Base-by-base conservation (phyloP, 1,140 invertebrate genomes). In the Laupala kohalensis region DNA sequence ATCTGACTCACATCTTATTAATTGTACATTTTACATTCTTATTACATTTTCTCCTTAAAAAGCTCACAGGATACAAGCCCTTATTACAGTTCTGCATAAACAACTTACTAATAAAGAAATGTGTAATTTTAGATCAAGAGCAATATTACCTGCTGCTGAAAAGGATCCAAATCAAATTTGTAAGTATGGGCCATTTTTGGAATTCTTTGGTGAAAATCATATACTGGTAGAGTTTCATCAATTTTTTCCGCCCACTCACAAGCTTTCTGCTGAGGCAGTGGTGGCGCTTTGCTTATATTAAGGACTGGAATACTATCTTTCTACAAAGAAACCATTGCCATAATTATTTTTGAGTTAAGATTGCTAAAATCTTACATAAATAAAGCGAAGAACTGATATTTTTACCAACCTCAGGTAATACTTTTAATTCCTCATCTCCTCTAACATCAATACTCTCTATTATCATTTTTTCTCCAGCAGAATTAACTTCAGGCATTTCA, bases 111-210 rank as follows among this genome's bases (percentile, higher is more conserved):
- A 65, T 4, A 19, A 71, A 37, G 6, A 37, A 72, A 30, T 71
- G 29, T 28, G 4, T 71, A n/a, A 13, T 37, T 53, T 53, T 53
- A 53, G n/a, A n/a, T n/a, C n/a, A n/a, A n/a, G n/a, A 24, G 24
- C 4, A 71, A 71, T 62, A 19, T 71, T 78, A 87, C 85, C 80
- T 91, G 87, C 82, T 99, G 97, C 81, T 99, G 97, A 78, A 99
- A 99, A 6, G 87, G 92, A 81, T 99, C 98, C 75, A 99, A 84
- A 79, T 97, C 94, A 84, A 99, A 99, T 27, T 89, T 88, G 82
- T 91, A 99, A 78, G 84, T 87, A 75, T 91, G 88, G 1, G 95
- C 95, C 81, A 94, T 91, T 72, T 92, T 86, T 30, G 93, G 92
- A 73, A 97, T 87, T 78, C 86, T 87, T 76, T 93, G 87, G 67